Conservation (phyloP, 2,797 vertebrate genomes). For the Ciconia nigra region DNA sequence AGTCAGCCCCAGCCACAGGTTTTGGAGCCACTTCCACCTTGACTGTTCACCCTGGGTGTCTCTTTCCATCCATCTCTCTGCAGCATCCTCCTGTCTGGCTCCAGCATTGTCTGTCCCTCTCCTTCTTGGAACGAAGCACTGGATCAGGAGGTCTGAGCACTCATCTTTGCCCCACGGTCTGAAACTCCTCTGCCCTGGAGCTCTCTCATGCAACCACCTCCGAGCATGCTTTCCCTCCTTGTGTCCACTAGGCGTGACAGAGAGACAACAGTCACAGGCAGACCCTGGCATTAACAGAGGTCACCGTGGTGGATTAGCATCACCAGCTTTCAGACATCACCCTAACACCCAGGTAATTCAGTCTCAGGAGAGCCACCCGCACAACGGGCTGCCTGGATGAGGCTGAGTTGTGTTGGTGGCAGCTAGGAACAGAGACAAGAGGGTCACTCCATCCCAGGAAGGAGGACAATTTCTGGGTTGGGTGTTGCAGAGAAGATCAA, state of each 20-base stretch:
- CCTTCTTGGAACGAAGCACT: neutral
- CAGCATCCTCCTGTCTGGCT: neutral
- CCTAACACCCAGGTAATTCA: neutral
- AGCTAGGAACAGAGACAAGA: neutral
- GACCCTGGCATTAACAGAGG: neutral
- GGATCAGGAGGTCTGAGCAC: neutral
- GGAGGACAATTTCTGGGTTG: neutral
- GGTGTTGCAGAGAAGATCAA: neutral
- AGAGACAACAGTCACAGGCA: neutral
- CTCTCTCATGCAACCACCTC: neutral
- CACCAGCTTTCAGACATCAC: neutral
- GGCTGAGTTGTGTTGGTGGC: neutral
- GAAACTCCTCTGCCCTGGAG: neutral
- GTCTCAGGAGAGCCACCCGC: neutral
- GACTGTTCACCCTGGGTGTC: neutral
- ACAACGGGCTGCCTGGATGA: fast-evolving
- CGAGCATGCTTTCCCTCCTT: neutral
- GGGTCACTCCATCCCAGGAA: neutral
- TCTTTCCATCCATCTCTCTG: neutral
- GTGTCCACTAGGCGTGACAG: fast-evolving
- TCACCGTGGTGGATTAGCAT: neutral
- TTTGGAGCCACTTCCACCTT: neutral
- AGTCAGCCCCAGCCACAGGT: neutral
- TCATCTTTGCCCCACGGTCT: neutral
- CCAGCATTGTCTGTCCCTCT: neutral